Conservation (phyloP, 2,888 invertebrate genomes). For the Ormyrus labotus region DNA sequence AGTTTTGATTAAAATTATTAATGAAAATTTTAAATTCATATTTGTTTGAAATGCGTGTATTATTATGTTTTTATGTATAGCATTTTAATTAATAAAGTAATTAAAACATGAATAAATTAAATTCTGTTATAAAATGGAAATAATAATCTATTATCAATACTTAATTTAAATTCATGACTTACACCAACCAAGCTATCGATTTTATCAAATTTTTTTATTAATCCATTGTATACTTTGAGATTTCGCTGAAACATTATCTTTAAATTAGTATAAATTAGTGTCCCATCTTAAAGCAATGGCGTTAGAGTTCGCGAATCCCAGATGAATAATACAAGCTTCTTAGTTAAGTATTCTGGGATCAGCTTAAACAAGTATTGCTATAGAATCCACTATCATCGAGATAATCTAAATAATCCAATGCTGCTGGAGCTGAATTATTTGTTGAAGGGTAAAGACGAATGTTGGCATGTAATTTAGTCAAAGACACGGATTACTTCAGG, state of each 20-base stretch:
- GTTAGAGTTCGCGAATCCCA: conserved; percentile 23
- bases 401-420: conserved; percentile 39
- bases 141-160: too few relatives aligned
- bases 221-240: neutral
- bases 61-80: neutral
- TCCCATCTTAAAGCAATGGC: neutral
- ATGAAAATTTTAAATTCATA: neutral
- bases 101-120: conserved; percentile 14
- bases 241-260: neutral
- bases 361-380: conserved; percentile 8
- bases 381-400: conserved; percentile 25
- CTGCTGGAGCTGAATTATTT: conserved; percentile 28
- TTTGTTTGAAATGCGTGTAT: neutral
- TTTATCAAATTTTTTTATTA: too few relatives aligned
- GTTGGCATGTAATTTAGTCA: too few relatives aligned
- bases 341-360: conserved; percentile 1
- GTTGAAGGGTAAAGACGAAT: neutral
- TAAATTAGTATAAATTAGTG: conserved; percentile 21
- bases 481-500: too few relatives aligned
- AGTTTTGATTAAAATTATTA: too few relatives aligned
- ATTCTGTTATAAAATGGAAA: neutral
- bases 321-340: conserved; percentile 34
- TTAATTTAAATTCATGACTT: too few relatives aligned
- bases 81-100: neutral
- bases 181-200: too few relatives aligned